A percentile compares a stretch with the other conserved stretches of the same genome.
Conservation (phyloP, 2,888 invertebrate species). For the Cyrtodaria siliqua region DNA sequence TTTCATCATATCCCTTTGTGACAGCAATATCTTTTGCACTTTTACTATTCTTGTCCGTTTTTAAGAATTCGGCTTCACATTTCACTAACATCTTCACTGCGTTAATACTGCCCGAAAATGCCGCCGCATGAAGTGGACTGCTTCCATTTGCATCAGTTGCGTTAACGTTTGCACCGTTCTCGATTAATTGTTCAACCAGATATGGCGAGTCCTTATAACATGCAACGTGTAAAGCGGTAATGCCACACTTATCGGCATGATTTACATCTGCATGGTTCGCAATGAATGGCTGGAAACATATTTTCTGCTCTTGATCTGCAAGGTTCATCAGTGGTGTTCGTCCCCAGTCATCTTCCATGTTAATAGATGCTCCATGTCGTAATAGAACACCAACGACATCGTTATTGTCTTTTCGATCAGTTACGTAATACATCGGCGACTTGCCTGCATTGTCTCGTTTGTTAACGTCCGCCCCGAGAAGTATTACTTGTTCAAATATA, state of each 20-base stretch:
- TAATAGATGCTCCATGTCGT: constrained; percentile 4
- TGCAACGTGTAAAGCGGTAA: constrained; percentile 25
- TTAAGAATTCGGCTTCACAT: constrained; percentile 12
- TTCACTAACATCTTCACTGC: constrained; percentile 27
- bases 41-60: constrained; percentile 16
- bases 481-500: neutral
- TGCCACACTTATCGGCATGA: constrained; percentile 9
- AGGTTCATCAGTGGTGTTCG: constrained; percentile 17
- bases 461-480: constrained; percentile 1
- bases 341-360: constrained; percentile 16
- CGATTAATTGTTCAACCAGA: constrained; percentile 24
- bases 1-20: constrained; percentile 7
- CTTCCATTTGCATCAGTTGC: constrained; percentile 24
- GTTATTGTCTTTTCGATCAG: neutral
- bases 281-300: neutral
- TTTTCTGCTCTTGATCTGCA: constrained; percentile 4
- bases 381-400: constrained; percentile 1
- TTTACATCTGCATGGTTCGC: constrained; percentile 11
- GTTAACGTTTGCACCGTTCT: constrained; percentile 33
- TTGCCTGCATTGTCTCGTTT: neutral
- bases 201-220: constrained; percentile 3
- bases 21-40: constrained; percentile 35
- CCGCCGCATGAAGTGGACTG: constrained; percentile 46
- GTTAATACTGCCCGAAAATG: constrained; percentile 25
- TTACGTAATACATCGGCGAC: constrained; percentile 6